Base-by-base conservation (phyloP, 1,140 invertebrate species). In the Aphelenchoides fujianensis region DNA sequence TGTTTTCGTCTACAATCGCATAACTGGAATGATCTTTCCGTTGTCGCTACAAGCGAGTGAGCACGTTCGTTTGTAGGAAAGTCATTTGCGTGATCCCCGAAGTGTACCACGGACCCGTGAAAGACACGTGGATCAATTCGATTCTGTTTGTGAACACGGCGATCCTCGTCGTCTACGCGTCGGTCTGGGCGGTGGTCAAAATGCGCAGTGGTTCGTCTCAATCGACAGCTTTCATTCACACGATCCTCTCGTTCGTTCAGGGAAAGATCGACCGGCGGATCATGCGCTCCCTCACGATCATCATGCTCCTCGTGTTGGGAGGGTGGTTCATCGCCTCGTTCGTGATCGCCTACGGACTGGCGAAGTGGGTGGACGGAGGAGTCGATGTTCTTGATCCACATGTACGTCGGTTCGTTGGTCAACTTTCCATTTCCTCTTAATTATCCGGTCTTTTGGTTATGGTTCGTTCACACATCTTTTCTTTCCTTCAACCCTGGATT, bases 21-120 rank as follows among this genome's bases (percentile, higher is more conserved):
- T n/a, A n/a, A n/a, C n/a, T n/a, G n/a, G n/a, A n/a, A n/a, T n/a
- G n/a, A n/a, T n/a, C n/a, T n/a, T n/a, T n/a, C n/a, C n/a, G n/a
- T n/a, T n/a, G n/a, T n/a, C n/a, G n/a, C n/a, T n/a, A n/a, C n/a
- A n/a, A n/a, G n/a, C n/a, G n/a, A n/a, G n/a, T n/a, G n/a, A n/a
- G n/a, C n/a, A n/a, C n/a, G n/a, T n/a, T n/a, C n/a, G n/a, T n/a
- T n/a, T n/a, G n/a, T n/a, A n/a, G n/a, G 57, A n/a, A 53, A 53
- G 57, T 61, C 9, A 61, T 61, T n/a, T 61, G 57, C 57, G 12
- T 61, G 16, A 61, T 61, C 19, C n/a, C 19, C 16, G 57, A 61
- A 41, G 19, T 41, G 19, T 12, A 61, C 53, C 19, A 61, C 19
- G 57, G 9, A 16, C 9, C 16, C 12, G 57, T 41, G 53, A 61